Evolutionary conservation across 1,140 invertebrate species (phyloP), one percentile per base, ranked within the genome.

Genomic region (Penaeus indicus): DNA sequence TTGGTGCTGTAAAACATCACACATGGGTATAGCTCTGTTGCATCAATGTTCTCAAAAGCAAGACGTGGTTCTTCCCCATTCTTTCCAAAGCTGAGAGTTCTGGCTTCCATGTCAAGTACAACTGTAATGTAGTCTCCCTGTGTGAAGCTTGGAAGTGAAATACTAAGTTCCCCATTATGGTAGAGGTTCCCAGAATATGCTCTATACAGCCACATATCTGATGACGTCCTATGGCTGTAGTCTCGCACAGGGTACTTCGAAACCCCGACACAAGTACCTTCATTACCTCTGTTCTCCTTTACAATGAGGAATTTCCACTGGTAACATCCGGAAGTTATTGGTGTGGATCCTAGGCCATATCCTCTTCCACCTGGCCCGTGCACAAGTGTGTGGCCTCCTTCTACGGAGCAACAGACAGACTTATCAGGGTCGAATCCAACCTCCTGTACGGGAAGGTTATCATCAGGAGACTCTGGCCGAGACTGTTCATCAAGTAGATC

Each of bases 291-390:
- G 91, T 95, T 95, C 92, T 96, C 95, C 91, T 95, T 95, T 0
- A 95, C 94, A 83, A 96, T 95, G 13, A 95, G 92, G 90, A 95
- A 95, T 93, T 95, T 95, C 95, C 95, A 96, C 91, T 95, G 95
- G 91, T 95, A 95, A 90, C 95, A 95, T 38, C 95, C 93, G 18
- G 94, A 94, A 54, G 93, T 94, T 89, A 96, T 95, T 5, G 93
- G 93, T 80, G 94, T 94, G 63, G 93, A 92, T 10, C 94, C 94
- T 19, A 95, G 91, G 11, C 95, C 95, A 92, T 95, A 95, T 11
- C 95, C 95, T 89, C 95, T 92, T 3, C 94, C 94, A 16, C 94
- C 94, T 64, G 93, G 91, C 13, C 94, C 94, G 92, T 95, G 95
- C 11, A 95, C 93, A 77, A 95, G 92, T 0, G 94, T 95, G 82